phyloP scores from a whole-genome alignment of 2,888 invertebrate genomes.

The Seira musarum region DNA sequence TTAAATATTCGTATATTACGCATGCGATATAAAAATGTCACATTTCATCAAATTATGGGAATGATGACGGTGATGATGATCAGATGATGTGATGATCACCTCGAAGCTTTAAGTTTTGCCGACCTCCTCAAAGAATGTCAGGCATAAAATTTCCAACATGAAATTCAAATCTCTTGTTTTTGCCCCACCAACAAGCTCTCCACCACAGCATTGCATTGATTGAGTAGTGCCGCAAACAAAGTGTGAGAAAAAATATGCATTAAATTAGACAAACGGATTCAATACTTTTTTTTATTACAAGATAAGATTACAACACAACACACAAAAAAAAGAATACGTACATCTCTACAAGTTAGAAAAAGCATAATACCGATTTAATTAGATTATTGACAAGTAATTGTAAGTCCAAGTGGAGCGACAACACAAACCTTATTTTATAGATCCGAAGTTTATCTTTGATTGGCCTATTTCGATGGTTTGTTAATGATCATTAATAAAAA shows the following conservation, averaged over 20 bases:
- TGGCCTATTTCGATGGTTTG: neutral
- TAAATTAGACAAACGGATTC: slow-evolving; percentile 8
- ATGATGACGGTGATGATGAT: slow-evolving; percentile 14
- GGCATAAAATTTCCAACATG: neutral
- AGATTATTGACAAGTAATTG: slow-evolving; percentile 1
- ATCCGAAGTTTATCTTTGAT: neutral
- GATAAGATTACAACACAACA: neutral
- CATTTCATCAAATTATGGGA: slow-evolving; percentile 28
- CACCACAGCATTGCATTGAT: neutral
- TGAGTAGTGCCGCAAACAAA: neutral
- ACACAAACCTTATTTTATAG: neutral
- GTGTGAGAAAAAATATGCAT: neutral
- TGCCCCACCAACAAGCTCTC: neutral
- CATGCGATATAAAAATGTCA: slow-evolving; percentile 43
- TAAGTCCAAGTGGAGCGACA: slow-evolving; percentile 6
- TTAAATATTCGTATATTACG: slow-evolving; percentile 45
- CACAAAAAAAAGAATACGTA: slow-evolving; percentile 8
- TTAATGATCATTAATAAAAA: slow-evolving; percentile 11
- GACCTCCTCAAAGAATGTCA: neutral
- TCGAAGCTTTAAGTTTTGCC: neutral
- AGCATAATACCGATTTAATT: neutral
- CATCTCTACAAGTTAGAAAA: neutral
- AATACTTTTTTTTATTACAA: slow-evolving; percentile 6
- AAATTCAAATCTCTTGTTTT: neutral
- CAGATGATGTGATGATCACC: neutral